A percentile compares a stretch with the other conserved stretches of the same genome.
These are phyloP conservation scores for Brachyhypopomus gauderio DNA, from an alignment of 2,113 vertebrate species.

Conservation along the genomic window DNA sequence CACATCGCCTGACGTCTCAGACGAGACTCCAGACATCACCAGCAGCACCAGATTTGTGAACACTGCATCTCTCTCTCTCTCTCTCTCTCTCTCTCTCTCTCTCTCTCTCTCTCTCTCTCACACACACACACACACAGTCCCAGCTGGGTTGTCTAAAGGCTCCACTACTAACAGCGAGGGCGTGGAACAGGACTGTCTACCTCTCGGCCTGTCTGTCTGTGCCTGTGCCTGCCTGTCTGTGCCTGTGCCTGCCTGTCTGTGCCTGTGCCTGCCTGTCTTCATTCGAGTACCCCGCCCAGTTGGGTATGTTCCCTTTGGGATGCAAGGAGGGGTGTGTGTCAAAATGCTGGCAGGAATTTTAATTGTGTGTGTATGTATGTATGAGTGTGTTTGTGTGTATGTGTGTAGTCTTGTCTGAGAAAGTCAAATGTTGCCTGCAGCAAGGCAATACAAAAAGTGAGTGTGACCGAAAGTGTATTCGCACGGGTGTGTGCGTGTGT, in stretches of 20 bases:
- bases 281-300: neutral
- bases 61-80: too few species aligned
- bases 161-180: too few species aligned
- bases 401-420: constrained; percentile 87
- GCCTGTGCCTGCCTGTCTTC: neutral
- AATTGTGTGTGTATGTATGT: constrained; percentile 8
- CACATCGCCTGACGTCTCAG: too few species aligned
- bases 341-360: neutral
- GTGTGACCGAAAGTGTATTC: neutral
- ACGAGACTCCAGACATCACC: too few species aligned
- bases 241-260: neutral
- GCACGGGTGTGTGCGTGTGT: neutral
- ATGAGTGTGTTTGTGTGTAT: neutral
- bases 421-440: constrained; percentile 98
- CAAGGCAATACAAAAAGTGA: constrained; percentile 76
- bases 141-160: too few species aligned
- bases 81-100: too few species aligned
- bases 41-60: too few species aligned
- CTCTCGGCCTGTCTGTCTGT: too few species aligned
- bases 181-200: too few species aligned
- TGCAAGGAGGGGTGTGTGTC: neutral
- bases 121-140: too few species aligned
- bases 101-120: too few species aligned
- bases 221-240: neutral
- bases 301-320: neutral